These are phyloP conservation scores for Keiferia lycopersicella DNA, from an alignment of 2,888 invertebrate species.

Conservation along the genomic window DNA sequence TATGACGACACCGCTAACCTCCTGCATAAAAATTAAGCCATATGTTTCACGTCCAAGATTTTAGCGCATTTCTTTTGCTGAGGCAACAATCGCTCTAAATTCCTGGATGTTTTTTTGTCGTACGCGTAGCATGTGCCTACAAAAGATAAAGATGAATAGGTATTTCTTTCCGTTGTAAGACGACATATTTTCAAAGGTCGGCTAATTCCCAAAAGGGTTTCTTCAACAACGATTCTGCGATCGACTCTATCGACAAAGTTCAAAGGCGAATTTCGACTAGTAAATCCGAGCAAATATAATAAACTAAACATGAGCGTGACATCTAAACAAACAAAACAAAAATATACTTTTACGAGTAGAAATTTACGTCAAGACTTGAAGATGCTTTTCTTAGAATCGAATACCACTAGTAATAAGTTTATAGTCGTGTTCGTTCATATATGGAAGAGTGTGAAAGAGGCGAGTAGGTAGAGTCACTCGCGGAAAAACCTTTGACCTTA, in stretches of 20 bases:
- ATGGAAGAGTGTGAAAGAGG: too few species aligned
- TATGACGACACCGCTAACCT: constrained; percentile 28
- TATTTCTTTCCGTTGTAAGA: not conserved
- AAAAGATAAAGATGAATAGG: not conserved
- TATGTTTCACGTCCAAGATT: not conserved
- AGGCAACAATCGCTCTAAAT: not conserved
- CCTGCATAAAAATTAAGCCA: not conserved
- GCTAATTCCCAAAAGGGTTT: constrained; percentile 29
- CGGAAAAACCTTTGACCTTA: too few species aligned
- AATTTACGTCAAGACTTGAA: too few species aligned
- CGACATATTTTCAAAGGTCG: not conserved
- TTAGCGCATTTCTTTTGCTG: not conserved
- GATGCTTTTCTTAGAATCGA: too few species aligned
- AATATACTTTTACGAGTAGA: too few species aligned
- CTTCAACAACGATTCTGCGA: constrained; percentile 30
- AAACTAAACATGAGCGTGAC: constrained; percentile 41
- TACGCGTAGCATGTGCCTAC: not conserved
- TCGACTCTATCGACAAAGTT: constrained; percentile 42
- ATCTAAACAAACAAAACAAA: constrained; percentile 51
- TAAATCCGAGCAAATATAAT: constrained; percentile 39
- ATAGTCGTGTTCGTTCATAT: too few species aligned
- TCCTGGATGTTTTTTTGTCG: not conserved
- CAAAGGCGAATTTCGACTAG: constrained; percentile 35
- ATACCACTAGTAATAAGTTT: constrained; percentile 46
- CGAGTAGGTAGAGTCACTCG: too few species aligned